Percentiles rank a stretch among this genome's conserved stretches.
phyloP scores from a whole-genome alignment of 1,140 invertebrate genomes.

The Mesaphorura yosii region DNA sequence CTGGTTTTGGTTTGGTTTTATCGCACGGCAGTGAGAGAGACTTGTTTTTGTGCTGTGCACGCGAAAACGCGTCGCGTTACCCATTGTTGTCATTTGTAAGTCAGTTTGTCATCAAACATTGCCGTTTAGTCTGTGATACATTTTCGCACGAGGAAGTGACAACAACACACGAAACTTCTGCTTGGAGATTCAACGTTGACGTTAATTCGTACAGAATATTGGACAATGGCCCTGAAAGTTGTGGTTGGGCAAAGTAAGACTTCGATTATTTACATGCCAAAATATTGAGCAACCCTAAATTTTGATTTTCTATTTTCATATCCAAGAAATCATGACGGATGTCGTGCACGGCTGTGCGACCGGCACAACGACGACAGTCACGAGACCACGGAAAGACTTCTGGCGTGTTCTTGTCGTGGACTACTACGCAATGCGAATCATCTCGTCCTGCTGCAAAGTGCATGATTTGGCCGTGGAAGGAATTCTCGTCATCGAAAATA shows the following conservation, averaged over 20 bases:
- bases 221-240: constrained; percentile 8
- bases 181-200: no score
- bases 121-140: no score
- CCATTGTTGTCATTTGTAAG: no score
- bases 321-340: constrained; percentile 13
- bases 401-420: constrained; percentile 25
- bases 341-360: constrained; percentile 6
- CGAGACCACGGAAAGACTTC: neutral
- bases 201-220: no score
- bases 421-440: constrained; percentile 16
- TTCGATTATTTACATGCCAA: neutral
- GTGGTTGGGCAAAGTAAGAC: constrained; percentile 12
- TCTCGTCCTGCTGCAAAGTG: constrained; percentile 28
- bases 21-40: no score
- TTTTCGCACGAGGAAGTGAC: no score
- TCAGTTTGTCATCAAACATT: no score
- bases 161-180: no score
- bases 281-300: neutral
- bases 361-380: constrained; percentile 1
- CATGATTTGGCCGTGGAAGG: constrained; percentile 25
- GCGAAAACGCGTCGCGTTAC: no score
- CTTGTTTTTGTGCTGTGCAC: no score
- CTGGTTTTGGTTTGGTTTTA: no score
- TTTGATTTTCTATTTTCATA: neutral
- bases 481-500: constrained; percentile 22